A percentile compares a stretch with the other conserved stretches of the same genome.
phyloP scores from a whole-genome alignment of 2,113 vertebrate genomes.

The Poecile atricapillus region DNA sequence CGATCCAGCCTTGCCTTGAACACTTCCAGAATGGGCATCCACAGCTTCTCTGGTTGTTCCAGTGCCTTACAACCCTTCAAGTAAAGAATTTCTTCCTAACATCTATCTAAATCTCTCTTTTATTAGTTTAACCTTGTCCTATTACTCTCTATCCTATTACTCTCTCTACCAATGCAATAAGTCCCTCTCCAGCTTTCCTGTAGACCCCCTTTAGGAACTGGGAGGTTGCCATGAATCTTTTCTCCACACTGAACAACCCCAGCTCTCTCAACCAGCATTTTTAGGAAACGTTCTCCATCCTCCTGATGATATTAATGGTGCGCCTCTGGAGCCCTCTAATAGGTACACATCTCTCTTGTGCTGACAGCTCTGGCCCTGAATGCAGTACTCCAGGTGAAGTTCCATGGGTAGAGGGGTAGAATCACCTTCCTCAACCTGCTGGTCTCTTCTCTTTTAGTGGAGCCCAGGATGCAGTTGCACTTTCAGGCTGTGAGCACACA shows the following conservation, averaged over 20 bases:
- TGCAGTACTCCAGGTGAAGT: neutral
- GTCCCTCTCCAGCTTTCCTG: neutral
- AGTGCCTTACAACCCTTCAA: neutral
- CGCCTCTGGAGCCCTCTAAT: neutral
- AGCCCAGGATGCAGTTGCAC: neutral
- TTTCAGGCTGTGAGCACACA: neutral
- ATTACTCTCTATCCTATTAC: neutral
- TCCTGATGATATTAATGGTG: too few species aligned
- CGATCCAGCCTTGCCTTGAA: neutral
- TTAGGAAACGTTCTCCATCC: neutral
- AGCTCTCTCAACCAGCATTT: neutral
- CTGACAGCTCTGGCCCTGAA: accelerated
- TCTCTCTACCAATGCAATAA: neutral
- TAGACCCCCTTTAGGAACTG: neutral
- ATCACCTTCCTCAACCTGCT: neutral
- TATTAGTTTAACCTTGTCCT: neutral
- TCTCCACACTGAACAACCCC: neutral
- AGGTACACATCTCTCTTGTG: neutral
- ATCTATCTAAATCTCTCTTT: neutral
- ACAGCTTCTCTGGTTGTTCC: neutral
- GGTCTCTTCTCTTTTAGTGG: neutral
- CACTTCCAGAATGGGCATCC: too few species aligned
- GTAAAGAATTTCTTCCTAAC: neutral
- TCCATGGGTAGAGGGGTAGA: neutral
- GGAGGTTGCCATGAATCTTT: neutral